Percentiles rank a stretch among this genome's conserved stretches.
These are phyloP conservation scores for Acanthornis magna DNA, from an alignment of 2,797 vertebrate species.

Conservation along the genomic window DNA sequence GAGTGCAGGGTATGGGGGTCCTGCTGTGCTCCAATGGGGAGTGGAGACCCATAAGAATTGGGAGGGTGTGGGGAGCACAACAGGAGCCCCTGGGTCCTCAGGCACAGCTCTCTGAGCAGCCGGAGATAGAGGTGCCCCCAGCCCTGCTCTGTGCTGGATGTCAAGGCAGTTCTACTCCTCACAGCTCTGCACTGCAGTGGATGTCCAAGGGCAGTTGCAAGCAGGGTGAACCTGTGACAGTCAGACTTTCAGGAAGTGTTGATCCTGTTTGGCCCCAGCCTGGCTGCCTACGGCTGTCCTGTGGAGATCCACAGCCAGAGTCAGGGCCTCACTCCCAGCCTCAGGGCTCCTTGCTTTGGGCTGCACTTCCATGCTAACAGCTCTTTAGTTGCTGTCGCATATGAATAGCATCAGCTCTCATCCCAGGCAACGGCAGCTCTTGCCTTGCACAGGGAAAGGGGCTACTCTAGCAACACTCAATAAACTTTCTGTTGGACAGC, in stretches of 20 bases:
- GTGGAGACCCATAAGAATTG: accelerated
- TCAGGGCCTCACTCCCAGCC: accelerated
- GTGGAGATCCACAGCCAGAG: background rate
- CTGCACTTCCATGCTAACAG: accelerated
- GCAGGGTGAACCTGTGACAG: background rate
- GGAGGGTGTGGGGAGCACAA: background rate
- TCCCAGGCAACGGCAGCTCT: background rate
- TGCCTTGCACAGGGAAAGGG: background rate
- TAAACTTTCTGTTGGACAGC: background rate
- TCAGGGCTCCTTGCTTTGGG: background rate
- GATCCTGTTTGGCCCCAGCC: background rate
- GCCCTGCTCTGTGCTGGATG: accelerated
- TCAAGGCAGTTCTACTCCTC: background rate
- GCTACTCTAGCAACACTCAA: background rate
- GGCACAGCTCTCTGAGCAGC: background rate
- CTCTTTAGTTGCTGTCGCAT: no score
- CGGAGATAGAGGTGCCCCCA: accelerated
- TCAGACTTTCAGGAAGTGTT: accelerated
- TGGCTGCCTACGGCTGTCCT: accelerated
- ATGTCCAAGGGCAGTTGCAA: background rate
- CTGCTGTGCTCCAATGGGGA: accelerated
- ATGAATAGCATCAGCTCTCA: accelerated
- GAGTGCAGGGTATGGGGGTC: background rate
- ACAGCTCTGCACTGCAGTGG: accelerated
- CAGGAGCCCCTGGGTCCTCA: background rate